These are phyloP conservation scores for Plestiodon gilberti DNA, from an alignment of 2,113 vertebrate genomes.

Conservation along the genomic window DNA sequence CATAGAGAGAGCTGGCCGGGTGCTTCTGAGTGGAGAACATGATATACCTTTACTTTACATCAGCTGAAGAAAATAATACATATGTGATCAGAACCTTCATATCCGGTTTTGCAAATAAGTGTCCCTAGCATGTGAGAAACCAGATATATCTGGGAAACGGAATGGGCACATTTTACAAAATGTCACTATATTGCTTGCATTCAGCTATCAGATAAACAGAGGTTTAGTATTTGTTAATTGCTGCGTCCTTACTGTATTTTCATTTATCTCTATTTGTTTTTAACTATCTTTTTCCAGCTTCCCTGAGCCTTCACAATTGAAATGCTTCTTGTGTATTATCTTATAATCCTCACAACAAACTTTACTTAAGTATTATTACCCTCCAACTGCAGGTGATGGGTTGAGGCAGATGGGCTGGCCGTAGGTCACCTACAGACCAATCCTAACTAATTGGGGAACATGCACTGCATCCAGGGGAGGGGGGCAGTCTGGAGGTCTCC, in stretches of 20 bases:
- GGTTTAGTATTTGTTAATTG: background rate
- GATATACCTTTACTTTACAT: background rate
- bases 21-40: background rate
- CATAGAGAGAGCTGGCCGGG: background rate
- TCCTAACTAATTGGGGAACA: no score
- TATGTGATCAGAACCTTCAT: background rate
- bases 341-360: no score
- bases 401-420: no score
- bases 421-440: no score
- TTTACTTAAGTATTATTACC: no score
- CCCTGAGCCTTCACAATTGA: background rate
- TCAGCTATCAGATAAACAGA: background rate
- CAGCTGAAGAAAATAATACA: background rate
- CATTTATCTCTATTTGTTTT: background rate
- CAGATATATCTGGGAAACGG: background rate
- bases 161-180: no score
- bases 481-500: no score
- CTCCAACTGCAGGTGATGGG: no score
- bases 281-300: background rate
- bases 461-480: no score
- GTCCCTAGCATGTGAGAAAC: background rate
- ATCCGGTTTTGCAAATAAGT: background rate
- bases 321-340: background rate
- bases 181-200: background rate
- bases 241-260: background rate